Conservation (phyloP, 2,113 vertebrate genomes). For the Arothron firmamentum region DNA sequence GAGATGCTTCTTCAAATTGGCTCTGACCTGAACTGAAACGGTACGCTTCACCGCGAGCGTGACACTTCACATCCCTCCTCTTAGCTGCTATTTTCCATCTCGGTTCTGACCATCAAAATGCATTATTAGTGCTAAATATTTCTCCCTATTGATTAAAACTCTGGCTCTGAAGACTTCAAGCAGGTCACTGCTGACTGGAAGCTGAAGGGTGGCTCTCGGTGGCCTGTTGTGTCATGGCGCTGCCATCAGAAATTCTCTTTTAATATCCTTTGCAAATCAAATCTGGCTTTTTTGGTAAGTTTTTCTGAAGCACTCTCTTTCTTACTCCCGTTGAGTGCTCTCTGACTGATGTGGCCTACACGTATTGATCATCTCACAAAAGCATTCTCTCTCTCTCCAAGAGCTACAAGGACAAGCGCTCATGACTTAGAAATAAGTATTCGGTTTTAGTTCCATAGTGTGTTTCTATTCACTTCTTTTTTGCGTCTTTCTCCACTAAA, state of each 20-base stretch:
- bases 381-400: constrained; percentile 49
- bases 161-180: constrained; percentile 45
- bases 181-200: constrained; percentile 24
- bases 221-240: constrained; percentile 31
- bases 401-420: constrained; percentile 54
- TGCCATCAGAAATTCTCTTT: constrained; percentile 65
- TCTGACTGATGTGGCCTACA: constrained; percentile 42
- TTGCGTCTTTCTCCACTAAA: neutral
- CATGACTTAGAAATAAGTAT: constrained; percentile 61
- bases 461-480: constrained; percentile 24
- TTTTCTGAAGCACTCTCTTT: constrained; percentile 56
- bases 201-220: constrained; percentile 33
- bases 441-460: constrained; percentile 27
- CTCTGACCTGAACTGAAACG: constrained; percentile 4
- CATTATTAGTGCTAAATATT: constrained; percentile 42
- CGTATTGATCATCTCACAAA: constrained; percentile 67
- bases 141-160: constrained; percentile 40
- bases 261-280: constrained; percentile 65
- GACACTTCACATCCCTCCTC: constrained; percentile 17
- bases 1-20: constrained; percentile 9
- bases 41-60: constrained; percentile 12
- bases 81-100: neutral
- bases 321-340: constrained; percentile 42
- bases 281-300: constrained; percentile 52
- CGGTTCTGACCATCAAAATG: constrained; percentile 24